Evolutionary conservation across 2,113 vertebrate species (phyloP).

Genomic region (Gobius niger): DNA sequence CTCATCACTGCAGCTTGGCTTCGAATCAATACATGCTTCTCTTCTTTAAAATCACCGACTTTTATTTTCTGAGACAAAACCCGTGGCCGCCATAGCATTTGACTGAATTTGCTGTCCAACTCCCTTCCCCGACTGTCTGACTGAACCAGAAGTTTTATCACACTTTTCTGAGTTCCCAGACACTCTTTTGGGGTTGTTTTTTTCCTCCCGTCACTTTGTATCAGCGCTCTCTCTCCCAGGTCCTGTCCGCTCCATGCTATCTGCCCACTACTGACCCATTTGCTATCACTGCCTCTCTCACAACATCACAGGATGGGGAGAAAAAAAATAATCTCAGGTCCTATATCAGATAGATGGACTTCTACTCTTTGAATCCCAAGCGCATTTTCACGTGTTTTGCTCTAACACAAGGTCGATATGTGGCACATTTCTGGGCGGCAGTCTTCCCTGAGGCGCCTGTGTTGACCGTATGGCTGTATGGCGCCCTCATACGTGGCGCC

Average conservation of each 20-base stretch:
- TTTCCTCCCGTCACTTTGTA: slow-evolving; percentile 43
- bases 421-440: not conserved
- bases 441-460: not conserved
- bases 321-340: slow-evolving; percentile 35
- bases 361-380: not conserved
- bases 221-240: slow-evolving; percentile 35
- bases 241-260: slow-evolving; percentile 24
- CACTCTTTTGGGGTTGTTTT: slow-evolving; percentile 15
- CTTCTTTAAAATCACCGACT: not conserved
- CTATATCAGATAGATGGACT: not conserved
- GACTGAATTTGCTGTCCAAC: not conserved
- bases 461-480: not conserved
- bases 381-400: not conserved
- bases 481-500: not conserved
- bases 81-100: too few relatives aligned
- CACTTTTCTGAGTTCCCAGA: slow-evolving; percentile 19
- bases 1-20: too few relatives aligned
- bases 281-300: slow-evolving; percentile 32
- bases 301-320: slow-evolving; percentile 6
- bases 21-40: too few relatives aligned
- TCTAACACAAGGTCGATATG: not conserved
- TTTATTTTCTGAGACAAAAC: not conserved
- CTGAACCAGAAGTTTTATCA: slow-evolving; percentile 27
- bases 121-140: slow-evolving; percentile 7
- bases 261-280: slow-evolving; percentile 29